Conservation (phyloP, 2,888 invertebrate species). For the Tuta absoluta region DNA sequence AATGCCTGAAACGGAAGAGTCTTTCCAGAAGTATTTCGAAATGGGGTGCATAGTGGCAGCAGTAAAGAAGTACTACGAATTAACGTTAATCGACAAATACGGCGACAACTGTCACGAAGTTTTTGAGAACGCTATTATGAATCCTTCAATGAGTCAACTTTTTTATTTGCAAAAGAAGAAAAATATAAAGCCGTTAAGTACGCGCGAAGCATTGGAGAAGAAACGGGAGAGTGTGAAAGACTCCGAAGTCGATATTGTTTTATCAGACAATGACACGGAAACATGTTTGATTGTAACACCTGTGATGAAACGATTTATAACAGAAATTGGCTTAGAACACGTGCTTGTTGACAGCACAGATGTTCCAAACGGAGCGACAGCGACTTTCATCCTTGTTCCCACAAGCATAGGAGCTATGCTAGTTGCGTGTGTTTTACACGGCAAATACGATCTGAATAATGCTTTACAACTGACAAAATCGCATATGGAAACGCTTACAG, state of each 20-base stretch:
- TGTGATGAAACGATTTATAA: conserved; percentile 45
- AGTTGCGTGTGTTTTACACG: conserved; percentile 44
- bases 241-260: conserved; percentile 36
- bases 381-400: conserved; percentile 43
- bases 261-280: conserved; percentile 18
- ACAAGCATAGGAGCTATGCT: conserved; percentile 46
- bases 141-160: conserved; percentile 38
- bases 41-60: conserved; percentile 36
- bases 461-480: not conserved
- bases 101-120: conserved; percentile 32
- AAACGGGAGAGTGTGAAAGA: conserved; percentile 32
- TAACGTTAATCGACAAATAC: conserved; percentile 37
- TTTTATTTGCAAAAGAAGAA: conserved; percentile 32
- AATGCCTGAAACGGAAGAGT: conserved; percentile 39
- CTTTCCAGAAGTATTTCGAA: conserved; percentile 39
- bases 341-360: conserved; percentile 42
- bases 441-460: not conserved
- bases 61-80: conserved; percentile 42
- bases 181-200: not conserved
- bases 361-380: conserved; percentile 33
- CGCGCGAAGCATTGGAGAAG: conserved; percentile 19
- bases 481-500: not conserved
- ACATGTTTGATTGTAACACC: conserved; percentile 41
- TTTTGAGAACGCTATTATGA: conserved; percentile 38
- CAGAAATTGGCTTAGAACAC: conserved; percentile 36